Conservation (phyloP, 2,113 vertebrate genomes). For the Epinephelus fuscoguttatus region DNA sequence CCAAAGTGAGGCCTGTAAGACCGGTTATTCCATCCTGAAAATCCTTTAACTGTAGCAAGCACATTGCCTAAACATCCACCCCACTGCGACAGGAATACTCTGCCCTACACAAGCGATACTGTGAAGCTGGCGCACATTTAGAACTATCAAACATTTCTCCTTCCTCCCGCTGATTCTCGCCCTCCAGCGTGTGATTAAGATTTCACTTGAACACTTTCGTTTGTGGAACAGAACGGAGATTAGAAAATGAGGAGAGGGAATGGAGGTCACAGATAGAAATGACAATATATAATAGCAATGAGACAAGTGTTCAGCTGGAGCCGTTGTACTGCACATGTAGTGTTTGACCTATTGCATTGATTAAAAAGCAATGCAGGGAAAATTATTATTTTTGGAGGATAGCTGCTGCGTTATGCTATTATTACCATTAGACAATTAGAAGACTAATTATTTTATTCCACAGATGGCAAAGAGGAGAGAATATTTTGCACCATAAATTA, state of each 20-base stretch:
- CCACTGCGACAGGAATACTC: constrained; percentile 47
- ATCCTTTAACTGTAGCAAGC: constrained; percentile 55
- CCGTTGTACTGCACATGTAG: constrained; percentile 1
- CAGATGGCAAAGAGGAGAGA: neutral
- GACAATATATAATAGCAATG: neutral
- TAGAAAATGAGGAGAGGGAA: constrained; percentile 20
- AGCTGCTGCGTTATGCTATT: neutral
- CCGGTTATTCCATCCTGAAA: constrained; percentile 72
- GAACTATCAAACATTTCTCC: constrained; percentile 41
- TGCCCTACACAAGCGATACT: constrained; percentile 14
- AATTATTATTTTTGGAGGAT: neutral
- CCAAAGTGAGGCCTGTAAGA: constrained; percentile 62
- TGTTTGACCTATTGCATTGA: neutral
- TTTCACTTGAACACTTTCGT: constrained; percentile 42
- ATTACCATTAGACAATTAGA: constrained; percentile 29
- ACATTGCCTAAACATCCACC: constrained; percentile 57
- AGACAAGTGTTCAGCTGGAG: neutral
- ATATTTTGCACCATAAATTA: neutral
- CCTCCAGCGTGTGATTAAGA: constrained; percentile 45
- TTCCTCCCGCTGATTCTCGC: constrained; percentile 46
- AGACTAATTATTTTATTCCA: neutral
- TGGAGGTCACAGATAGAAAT: constrained; percentile 20
- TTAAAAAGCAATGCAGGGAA: constrained; percentile 27
- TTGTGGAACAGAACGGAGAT: constrained; percentile 46
- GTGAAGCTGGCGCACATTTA: constrained; percentile 44